Conservation (phyloP, 2,888 invertebrate species). For the Nomada flava region DNA sequence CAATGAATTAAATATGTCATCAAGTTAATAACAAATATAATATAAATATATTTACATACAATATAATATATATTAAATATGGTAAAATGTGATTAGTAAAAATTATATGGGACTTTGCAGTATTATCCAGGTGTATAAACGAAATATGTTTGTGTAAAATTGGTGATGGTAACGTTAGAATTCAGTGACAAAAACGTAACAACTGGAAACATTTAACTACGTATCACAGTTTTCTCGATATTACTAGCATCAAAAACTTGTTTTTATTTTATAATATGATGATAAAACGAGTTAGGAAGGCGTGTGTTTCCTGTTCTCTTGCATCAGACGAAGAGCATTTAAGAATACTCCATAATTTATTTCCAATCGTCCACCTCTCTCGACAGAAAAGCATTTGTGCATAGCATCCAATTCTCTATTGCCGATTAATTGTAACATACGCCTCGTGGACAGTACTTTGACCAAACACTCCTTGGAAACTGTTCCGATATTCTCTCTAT, state of each 20-base stretch:
- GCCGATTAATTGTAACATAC: slow-evolving; percentile 88
- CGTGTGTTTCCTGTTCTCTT: slow-evolving; percentile 79
- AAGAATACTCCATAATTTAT: slow-evolving; percentile 90
- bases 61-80: not conserved
- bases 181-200: not conserved
- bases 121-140: not conserved
- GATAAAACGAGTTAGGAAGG: slow-evolving; percentile 56
- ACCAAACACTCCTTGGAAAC: slow-evolving; percentile 88
- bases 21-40: not conserved
- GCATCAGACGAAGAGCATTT: slow-evolving; percentile 88
- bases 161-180: not conserved
- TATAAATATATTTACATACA: not conserved
- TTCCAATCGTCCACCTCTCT: slow-evolving; percentile 87
- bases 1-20: no score
- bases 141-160: not conserved
- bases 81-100: no score
- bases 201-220: not conserved
- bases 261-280: not conserved
- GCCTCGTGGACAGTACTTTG: slow-evolving; percentile 88
- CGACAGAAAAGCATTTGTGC: slow-evolving; percentile 90
- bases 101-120: not conserved
- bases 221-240: not conserved
- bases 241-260: no score
- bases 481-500: slow-evolving; percentile 88
- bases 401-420: slow-evolving; percentile 89